phyloP scores from a whole-genome alignment of 2,888 invertebrate genomes.

The Oxytorus armatus region DNA sequence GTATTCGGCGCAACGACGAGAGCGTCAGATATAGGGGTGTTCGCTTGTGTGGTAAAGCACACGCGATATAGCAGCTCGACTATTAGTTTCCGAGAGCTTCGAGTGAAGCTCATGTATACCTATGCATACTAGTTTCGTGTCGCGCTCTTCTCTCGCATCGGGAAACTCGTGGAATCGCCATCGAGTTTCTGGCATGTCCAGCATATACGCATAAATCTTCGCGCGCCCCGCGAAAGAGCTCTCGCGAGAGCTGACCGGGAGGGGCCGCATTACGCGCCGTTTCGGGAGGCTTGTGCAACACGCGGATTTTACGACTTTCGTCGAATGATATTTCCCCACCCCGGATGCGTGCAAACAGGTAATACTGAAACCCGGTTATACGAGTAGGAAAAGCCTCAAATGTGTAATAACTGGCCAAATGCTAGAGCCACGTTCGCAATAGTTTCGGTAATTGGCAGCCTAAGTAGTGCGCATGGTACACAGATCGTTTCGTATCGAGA shows the following conservation, averaged over 20 bases:
- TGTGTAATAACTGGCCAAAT: constrained; percentile 5
- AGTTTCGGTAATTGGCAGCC: constrained; percentile 10
- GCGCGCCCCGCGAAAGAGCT: constrained; percentile 40
- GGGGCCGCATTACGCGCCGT: constrained; percentile 62
- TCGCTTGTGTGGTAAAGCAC: constrained; percentile 18
- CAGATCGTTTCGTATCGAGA: constrained; percentile 11
- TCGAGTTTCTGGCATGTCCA: constrained; percentile 38
- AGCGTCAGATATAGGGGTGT: constrained; percentile 6
- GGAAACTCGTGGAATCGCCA: constrained; percentile 62
- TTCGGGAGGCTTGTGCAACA: constrained; percentile 59
- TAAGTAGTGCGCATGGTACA: background rate
- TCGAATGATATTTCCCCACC: constrained; percentile 68
- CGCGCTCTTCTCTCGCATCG: constrained; percentile 56
- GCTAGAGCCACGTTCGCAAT: constrained; percentile 5
- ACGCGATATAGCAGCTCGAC: constrained; percentile 25
- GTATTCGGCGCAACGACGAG: constrained; percentile 31
- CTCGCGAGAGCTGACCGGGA: constrained; percentile 57
- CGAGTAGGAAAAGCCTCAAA: constrained; percentile 25
- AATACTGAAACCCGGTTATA: constrained; percentile 27
- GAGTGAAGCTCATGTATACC: constrained; percentile 20
- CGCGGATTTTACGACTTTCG: constrained; percentile 70
- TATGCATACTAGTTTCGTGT: constrained; percentile 41
- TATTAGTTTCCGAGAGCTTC: constrained; percentile 46
- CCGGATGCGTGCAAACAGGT: constrained; percentile 45
- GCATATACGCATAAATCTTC: constrained; percentile 62